Conservation (phyloP, 2,797 vertebrate genomes). For the Linurgus olivaceus region DNA sequence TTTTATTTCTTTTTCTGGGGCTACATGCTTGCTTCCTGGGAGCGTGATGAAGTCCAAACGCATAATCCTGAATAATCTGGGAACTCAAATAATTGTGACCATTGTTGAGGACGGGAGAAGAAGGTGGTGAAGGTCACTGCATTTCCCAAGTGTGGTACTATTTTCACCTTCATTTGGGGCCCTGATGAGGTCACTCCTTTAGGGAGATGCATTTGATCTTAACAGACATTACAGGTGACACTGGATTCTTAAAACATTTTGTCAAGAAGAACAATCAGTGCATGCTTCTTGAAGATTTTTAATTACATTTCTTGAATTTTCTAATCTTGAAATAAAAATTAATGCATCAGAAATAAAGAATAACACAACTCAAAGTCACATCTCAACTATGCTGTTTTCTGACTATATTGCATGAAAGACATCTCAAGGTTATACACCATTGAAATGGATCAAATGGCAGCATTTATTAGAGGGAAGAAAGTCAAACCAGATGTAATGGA, state of each 20-base stretch:
- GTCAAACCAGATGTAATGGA: slow-evolving; percentile 49
- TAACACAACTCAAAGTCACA: not conserved
- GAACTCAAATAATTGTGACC: not conserved
- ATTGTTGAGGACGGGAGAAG: not conserved
- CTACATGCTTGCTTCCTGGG: not conserved
- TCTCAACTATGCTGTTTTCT: not conserved
- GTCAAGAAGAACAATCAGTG: not conserved
- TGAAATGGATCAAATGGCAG: slow-evolving; percentile 18
- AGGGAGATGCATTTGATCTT: not conserved
- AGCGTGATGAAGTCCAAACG: not conserved
- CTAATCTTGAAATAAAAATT: not conserved
- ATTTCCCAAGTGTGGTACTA: not conserved
- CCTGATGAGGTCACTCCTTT: not conserved
- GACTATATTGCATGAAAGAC: not conserved
- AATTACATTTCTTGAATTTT: not conserved
- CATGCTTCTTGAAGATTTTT: not conserved
- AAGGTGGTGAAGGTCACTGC: not conserved
- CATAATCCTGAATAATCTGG: not conserved
- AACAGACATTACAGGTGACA: not conserved
- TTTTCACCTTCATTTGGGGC: not conserved
- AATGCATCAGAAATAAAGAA: not conserved
- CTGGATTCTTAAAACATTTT: not conserved
- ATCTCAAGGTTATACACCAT: not conserved
- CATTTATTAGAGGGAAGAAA: slow-evolving; percentile 30
- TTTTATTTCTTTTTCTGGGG: not conserved